phyloP scores from a whole-genome alignment of 2,797 vertebrate species.

The Anas georgica region DNA sequence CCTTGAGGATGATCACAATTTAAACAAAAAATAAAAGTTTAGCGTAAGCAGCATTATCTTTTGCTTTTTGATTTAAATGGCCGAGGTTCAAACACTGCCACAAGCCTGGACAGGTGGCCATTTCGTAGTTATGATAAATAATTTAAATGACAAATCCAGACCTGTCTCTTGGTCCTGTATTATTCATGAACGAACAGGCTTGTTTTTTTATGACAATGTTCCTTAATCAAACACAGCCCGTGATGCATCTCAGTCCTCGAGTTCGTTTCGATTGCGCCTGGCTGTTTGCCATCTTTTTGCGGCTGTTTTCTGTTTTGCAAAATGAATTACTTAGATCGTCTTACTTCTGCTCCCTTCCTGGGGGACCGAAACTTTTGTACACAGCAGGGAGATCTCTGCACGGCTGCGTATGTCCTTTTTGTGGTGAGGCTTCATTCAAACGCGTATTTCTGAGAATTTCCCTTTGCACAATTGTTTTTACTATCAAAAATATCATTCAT shows the following conservation, averaged over 20 bases:
- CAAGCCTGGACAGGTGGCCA: slow-evolving; percentile 6
- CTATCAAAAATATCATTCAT: slow-evolving; percentile 12
- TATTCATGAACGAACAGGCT: slow-evolving; percentile 49
- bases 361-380: background rate
- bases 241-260: background rate
- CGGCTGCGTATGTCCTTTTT: background rate
- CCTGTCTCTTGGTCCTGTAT: slow-evolving; percentile 36
- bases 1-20: background rate
- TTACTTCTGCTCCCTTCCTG: background rate
- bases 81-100: background rate
- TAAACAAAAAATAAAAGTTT: background rate
- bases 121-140: slow-evolving; percentile 41
- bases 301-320: slow-evolving; percentile 23
- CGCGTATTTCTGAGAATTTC: background rate
- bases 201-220: slow-evolving; percentile 1
- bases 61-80: background rate
- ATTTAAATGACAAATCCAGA: slow-evolving; percentile 62
- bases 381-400: background rate
- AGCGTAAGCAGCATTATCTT: background rate
- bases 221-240: background rate
- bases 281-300: slow-evolving; percentile 22
- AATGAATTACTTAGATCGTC: background rate
- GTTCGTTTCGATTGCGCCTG: background rate
- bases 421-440: background rate
- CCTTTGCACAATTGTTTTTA: background rate